Evolutionary conservation across 2,113 vertebrate genomes (phyloP), one percentile per base, ranked within the genome.

Genomic region (Tautogolabrus adspersus): DNA sequence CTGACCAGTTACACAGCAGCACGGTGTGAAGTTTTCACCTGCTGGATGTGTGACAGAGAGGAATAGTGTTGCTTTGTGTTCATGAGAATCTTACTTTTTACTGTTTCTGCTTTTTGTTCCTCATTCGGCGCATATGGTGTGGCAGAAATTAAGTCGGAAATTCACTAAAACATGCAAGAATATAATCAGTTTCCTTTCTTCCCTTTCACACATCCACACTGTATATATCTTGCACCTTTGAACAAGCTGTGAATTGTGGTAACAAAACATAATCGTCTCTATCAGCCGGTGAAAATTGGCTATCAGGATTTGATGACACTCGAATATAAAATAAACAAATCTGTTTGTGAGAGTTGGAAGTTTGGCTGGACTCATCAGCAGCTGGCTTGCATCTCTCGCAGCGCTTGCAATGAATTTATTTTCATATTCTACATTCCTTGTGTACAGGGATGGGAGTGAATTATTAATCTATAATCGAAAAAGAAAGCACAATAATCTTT

Each of bases 391-490:
- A 26, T 56, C 47, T 42, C 30, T 10, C 2, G 13, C 12, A 34
- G 18, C 6, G 10, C 19, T 63, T 65, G 57, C 34, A 55, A 16
- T 46, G 5, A 54, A 76, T 84, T 73, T 21, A 22, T 60, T 55
- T 8, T 55, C 37, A 18, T 44, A 75, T 54, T 74, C 59, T 37
- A 34, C 46, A 77, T 44, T 37, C 66, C 19, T 46, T 63, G 38
- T 58, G 54, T 37, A 51, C 52, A 40, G 34, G 64, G 23, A 60
- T 47, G 13, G 49, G 19, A 21, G 51, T 1, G 21, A 72, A 60
- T 81, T 83, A 77, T 75, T 72, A 81, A 80, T 84, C 65, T 40
- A 22, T 65, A 85, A 88, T 85, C 12, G 30, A 82, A 65, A 26
- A 82, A 59, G 70, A 82, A 80, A 72, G n/a, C 42, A 54, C 56